Conservation (phyloP, 2,113 vertebrate genomes). For the Canis aureus region DNA sequence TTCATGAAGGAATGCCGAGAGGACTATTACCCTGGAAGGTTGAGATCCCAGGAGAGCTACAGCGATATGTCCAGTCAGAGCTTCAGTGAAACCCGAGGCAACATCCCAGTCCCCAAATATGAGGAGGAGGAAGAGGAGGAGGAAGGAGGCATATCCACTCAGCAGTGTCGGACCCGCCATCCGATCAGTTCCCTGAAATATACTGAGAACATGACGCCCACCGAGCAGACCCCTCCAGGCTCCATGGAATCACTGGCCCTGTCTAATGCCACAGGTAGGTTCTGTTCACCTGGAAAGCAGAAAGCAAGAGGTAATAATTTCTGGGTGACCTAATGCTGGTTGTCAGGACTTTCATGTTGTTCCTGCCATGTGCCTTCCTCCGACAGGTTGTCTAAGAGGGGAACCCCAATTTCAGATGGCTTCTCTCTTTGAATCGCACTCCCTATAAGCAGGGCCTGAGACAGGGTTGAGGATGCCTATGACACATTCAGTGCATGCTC, state of each 20-base stretch:
- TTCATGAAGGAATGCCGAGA: constrained; percentile 93
- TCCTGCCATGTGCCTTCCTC: background rate
- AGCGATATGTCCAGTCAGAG: constrained; percentile 92
- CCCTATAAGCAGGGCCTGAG: background rate
- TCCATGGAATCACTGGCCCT: constrained; percentile 97
- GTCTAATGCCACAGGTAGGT: constrained; percentile 95
- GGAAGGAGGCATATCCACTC: constrained; percentile 85
- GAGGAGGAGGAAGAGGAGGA: constrained; percentile 94
- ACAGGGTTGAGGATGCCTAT: background rate
- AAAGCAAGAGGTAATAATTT: accelerated
- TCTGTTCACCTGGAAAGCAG: accelerated
- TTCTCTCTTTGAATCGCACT: background rate
- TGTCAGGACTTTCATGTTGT: background rate
- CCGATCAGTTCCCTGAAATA: constrained; percentile 97
- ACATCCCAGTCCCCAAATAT: constrained; percentile 92
- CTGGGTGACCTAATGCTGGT: accelerated
- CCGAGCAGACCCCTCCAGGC: constrained; percentile 95
- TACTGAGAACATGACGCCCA: constrained; percentile 93
- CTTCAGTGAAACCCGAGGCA: constrained; percentile 93
- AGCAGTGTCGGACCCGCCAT: constrained; percentile 94
- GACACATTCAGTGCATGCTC: background rate
- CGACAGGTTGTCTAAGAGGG: background rate
- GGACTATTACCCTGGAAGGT: constrained; percentile 93
- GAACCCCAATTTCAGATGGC: background rate
- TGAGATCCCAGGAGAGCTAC: constrained; percentile 95